These are phyloP conservation scores for Sarotherodon lohbergeri DNA, from an alignment of 2,113 vertebrate genomes.

Conservation along the genomic window DNA sequence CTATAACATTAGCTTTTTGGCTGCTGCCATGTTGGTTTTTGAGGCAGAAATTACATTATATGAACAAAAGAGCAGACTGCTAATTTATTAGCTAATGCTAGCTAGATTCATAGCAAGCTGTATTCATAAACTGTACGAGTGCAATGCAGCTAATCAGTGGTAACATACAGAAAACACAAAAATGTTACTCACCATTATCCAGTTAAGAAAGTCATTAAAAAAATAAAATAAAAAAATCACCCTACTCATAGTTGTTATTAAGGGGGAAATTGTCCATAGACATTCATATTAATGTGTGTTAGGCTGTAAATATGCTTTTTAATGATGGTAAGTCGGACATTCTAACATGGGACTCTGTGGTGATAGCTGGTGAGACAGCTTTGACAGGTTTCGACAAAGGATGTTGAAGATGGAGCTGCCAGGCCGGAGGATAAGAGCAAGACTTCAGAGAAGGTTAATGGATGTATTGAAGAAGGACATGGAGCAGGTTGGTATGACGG, in stretches of 20 bases:
- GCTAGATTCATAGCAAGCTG: not conserved
- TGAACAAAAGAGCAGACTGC: not conserved
- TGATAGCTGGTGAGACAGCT: not conserved
- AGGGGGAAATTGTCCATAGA: not conserved
- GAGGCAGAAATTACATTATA: not conserved
- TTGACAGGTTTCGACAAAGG: not conserved
- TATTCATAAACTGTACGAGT: not conserved
- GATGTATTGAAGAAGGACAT: not conserved
- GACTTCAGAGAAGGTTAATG: not conserved
- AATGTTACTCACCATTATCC: not conserved
- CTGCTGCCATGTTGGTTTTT: not conserved
- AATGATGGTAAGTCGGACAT: accelerated
- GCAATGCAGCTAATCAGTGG: not conserved
- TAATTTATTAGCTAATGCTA: not conserved
- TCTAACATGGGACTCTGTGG: not conserved
- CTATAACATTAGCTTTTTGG: not conserved
- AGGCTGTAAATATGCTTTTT: not conserved
- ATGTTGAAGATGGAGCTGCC: not conserved
- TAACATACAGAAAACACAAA: not conserved
- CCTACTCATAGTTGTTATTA: not conserved
- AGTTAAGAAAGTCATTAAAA: not conserved
- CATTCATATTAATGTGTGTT: not conserved
- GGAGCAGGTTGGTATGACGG: not conserved
- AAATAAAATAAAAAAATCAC: not conserved
- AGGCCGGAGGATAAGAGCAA: not conserved